Conservation (phyloP, 1,140 invertebrate species). For the Drosophila ironensis region DNA sequence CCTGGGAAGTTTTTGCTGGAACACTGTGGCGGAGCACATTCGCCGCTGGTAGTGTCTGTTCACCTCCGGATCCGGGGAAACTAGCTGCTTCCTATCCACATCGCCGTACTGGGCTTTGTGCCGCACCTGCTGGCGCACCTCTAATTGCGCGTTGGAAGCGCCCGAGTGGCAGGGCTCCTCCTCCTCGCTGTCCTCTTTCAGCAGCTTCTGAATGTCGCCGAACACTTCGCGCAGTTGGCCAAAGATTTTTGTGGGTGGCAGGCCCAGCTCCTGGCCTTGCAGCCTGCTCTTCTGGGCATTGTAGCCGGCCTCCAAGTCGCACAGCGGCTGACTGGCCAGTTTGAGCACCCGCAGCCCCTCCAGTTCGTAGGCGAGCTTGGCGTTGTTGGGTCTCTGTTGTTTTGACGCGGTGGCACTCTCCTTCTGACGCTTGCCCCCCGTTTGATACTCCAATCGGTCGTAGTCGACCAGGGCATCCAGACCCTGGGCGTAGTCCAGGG, state of each 20-base stretch:
- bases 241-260: conserved; percentile 53
- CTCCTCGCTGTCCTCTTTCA: neutral
- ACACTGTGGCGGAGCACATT: conserved; percentile 54
- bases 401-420: conserved; percentile 2
- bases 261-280: conserved; percentile 16
- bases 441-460: conserved; percentile 40
- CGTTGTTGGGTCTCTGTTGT: conserved; percentile 12
- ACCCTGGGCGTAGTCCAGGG: conserved; percentile 55
- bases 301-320: conserved; percentile 54
- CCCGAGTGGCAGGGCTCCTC: neutral
- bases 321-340: conserved; percentile 17
- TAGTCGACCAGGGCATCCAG: conserved; percentile 63
- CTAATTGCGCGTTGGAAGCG: conserved; percentile 26
- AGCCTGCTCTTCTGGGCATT: conserved; percentile 55
- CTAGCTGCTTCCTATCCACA: neutral
- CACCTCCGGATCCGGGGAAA: too few relatives aligned
- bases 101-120: conserved; percentile 51
- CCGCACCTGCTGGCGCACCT: conserved; percentile 33
- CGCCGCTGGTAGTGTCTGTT: conserved; percentile 36
- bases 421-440: conserved; percentile 1
- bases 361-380: conserved; percentile 31
- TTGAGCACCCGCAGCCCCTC: conserved; percentile 8
- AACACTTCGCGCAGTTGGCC: conserved; percentile 43
- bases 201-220: conserved; percentile 40
- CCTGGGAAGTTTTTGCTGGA: conserved; percentile 31